These are phyloP conservation scores for Lepus townsendii DNA, from an alignment of 2,797 vertebrate genomes.

Conservation along the genomic window DNA sequence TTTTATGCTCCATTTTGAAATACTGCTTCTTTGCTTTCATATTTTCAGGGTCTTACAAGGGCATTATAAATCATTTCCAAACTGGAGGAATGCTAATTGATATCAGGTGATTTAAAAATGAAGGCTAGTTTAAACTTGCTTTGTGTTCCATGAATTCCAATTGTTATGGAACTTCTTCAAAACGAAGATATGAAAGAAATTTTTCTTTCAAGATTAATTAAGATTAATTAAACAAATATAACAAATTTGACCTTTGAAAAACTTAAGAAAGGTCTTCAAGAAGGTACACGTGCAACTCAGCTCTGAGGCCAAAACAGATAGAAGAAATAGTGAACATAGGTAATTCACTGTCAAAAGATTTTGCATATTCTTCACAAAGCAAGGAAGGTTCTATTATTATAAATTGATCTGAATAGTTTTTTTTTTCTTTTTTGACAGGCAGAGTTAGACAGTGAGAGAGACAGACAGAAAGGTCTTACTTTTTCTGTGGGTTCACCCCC, in stretches of 20 bases:
- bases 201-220: slow-evolving; percentile 84
- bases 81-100: slow-evolving; percentile 91
- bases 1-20: slow-evolving; percentile 93
- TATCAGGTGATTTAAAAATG: slow-evolving; percentile 91
- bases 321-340: background rate
- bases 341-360: background rate
- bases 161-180: slow-evolving; percentile 79
- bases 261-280: slow-evolving; percentile 25
- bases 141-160: slow-evolving; percentile 85
- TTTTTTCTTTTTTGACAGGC: too few species aligned
- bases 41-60: slow-evolving; percentile 92
- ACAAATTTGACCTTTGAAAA: slow-evolving; percentile 48
- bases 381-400: background rate
- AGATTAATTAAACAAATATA: slow-evolving; percentile 62
- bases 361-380: background rate
- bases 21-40: slow-evolving; percentile 93
- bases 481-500: too few species aligned
- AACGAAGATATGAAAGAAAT: slow-evolving; percentile 81
- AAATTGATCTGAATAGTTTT: slow-evolving; percentile 6
- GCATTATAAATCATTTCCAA: slow-evolving; percentile 90
- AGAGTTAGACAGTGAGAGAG: too few species aligned
- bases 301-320: background rate
- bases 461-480: too few species aligned
- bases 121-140: slow-evolving; percentile 86
- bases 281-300: background rate